Evolutionary conservation across 37 sponge, comb jelly and placozoan genomes (phyloP), one percentile per base, ranked within the genome.

Genomic region (Cliona cf. orientalis): DNA sequence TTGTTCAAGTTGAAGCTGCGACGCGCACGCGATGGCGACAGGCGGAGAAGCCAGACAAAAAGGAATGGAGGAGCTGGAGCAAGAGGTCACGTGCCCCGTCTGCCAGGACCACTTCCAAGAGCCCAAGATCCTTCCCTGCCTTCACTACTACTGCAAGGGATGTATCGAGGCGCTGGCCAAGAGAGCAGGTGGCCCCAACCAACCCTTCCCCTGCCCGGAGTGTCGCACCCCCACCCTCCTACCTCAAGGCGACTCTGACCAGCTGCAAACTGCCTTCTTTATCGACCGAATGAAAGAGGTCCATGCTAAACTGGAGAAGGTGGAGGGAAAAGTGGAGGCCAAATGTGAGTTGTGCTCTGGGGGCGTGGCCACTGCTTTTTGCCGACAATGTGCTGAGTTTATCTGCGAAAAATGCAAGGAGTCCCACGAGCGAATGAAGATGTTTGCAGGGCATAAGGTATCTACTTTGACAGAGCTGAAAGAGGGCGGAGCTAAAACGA

Each of bases 41-140:
- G n/a, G n/a, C n/a, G n/a, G n/a, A n/a, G n/a, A n/a, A n/a, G n/a
- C n/a, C n/a, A n/a, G n/a, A n/a, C n/a, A 77, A 0, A 77, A 79
- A 40, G 44, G 55, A 7, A 19, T 79, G 79, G 46, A 79, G 12
- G 67, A 79, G 23, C 68, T 79, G 36, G 68, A 79, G 68, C 25
- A 46, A 29, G 79, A 79, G 55, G 49, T 79, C 53, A 79, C 79
- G 19, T 79, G 83, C 39, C 42, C 83, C 42, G 72, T 82, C 28
- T 82, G 83, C 34, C 83, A 82, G 0, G 74, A 73, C 32, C 39
- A 64, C 49, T 82, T 53, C 65, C 41, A 58, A 17, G 58, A 82
- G 38, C 72, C 83, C 72, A 72, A 73, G 55, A 32, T 82, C n/a
- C 74, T 82, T 25, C 83, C 83, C 25, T 82, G 83, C 83, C 39